Base-by-base conservation (phyloP, 2,113 vertebrate species). In the Conger conger region DNA sequence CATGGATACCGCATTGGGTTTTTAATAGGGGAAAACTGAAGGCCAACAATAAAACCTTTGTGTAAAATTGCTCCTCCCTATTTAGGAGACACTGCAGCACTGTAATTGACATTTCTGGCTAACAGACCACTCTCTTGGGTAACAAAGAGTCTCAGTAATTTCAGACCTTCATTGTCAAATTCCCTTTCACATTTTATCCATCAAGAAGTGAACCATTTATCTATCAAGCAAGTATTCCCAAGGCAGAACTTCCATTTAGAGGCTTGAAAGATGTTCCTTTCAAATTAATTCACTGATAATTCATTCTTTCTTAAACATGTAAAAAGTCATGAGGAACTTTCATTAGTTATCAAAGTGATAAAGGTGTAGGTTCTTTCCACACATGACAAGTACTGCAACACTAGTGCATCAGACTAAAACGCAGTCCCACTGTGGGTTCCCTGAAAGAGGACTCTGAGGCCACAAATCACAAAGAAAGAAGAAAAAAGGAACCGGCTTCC, bases 131-230 rank as follows among this genome's bases (percentile, higher is more conserved):
- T 8, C n/a, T 53, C 37, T 33, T 17, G 27, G 53, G 33, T 23
- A 84, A 11, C 27, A 38, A 54, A 60, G 27, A 77, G 45, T 38
- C 53, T 15, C 17, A 79, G 77, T 35, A 79, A 79, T 84, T 84
- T 63, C 35, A 57, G 53, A 79, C 78, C 50, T 79, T 84, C 79
- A 84, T 79, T 63, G 50, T 82, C 30, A 68, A 38, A 82, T 82
- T 82, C 36, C 8, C 79, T 30, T 82, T 82, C 20, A 38, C 30
- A 23, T 57, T 81, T 20, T 30, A 63, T 38, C 57, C 35, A 63
- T 68, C 37, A 57, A 68, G 23, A 82, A 68, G 18, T 37, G 18
- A 63, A 38, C 35, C 17, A 40, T 68, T 82, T 68, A 37, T 38
- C 35, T 82, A 0, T 82, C 15, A 63, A 33, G 35, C 7, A 82